Evolutionary conservation across 1,140 invertebrate genomes (phyloP).

Genomic region (Drosophila willistoni): DNA sequence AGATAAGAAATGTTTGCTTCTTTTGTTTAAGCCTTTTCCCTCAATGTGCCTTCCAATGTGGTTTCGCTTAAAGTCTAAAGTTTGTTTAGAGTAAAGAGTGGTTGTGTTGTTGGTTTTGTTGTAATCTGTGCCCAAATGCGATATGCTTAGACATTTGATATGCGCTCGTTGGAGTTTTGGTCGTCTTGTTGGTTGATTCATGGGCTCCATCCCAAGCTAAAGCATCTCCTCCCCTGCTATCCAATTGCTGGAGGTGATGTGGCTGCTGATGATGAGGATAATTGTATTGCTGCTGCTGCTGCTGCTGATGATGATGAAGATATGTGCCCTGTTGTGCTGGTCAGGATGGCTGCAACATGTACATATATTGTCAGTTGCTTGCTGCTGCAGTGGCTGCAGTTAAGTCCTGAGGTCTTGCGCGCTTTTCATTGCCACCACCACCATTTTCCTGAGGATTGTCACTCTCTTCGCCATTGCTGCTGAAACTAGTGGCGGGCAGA

Average conservation of each 20-base stretch:
- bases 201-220: conserved; percentile 7
- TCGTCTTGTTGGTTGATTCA: conserved; percentile 22
- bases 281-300: conserved; percentile 12
- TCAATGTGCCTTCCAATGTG: not conserved
- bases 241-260: not conserved
- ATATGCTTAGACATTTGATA: conserved; percentile 82
- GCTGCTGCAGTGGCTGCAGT: conserved; percentile 41
- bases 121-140: conserved; percentile 72
- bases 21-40: not conserved
- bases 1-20: not conserved
- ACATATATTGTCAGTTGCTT: conserved; percentile 81
- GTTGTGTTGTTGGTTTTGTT: conserved; percentile 34
- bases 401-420: conserved; percentile 42
- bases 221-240: not conserved
- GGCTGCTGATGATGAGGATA: conserved; percentile 21
- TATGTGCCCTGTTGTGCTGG: conserved; percentile 17
- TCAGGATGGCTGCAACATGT: conserved; percentile 74
- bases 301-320: conserved; percentile 24
- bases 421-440: conserved; percentile 49
- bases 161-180: conserved; percentile 74
- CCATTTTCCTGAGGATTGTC: conserved; percentile 59
- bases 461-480: conserved; percentile 78
- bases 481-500: conserved; percentile 65
- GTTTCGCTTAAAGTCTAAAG: conserved; percentile 38
- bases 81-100: conserved; percentile 53